phyloP scores from a whole-genome alignment of 2,113 vertebrate species.

The Laticauda laticaudata region DNA sequence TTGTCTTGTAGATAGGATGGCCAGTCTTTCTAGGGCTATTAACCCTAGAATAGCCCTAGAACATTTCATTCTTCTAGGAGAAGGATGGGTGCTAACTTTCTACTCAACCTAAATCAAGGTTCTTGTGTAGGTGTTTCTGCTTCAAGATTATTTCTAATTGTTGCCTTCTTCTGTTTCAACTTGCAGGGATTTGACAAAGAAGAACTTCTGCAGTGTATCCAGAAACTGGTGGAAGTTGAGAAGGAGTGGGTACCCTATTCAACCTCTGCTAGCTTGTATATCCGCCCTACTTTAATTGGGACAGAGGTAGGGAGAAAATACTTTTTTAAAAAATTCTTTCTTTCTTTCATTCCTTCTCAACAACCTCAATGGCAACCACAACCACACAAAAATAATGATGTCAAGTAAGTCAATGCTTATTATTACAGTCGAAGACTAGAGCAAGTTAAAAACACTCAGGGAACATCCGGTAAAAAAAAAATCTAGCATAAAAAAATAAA shows the following conservation, averaged over 20 bases:
- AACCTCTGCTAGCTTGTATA: constrained; percentile 79
- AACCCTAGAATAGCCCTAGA: no score
- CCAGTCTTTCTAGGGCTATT: no score
- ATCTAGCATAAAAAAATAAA: not conserved
- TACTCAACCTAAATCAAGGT: not conserved
- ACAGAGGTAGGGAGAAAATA: constrained; percentile 73
- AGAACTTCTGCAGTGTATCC: constrained; percentile 85
- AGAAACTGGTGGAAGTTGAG: constrained; percentile 82
- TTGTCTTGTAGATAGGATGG: no score
- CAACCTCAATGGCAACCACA: not conserved
- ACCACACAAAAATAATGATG: not conserved
- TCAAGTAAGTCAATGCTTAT: not conserved
- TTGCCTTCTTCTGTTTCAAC: constrained; percentile 7
- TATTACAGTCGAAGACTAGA: not conserved
- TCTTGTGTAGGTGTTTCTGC: not conserved
- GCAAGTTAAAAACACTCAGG: not conserved
- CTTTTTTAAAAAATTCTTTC: not conserved
- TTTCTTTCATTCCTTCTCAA: not conserved
- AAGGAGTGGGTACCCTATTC: constrained; percentile 86
- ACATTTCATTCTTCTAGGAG: no score
- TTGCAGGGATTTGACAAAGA: constrained; percentile 80
- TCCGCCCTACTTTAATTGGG: constrained; percentile 84
- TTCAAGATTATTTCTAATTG: not conserved
- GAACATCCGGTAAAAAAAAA: not conserved
- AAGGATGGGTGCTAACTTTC: no score